Evolutionary conservation across 2,888 invertebrate species (phyloP), one percentile per base, ranked within the genome.

Genomic region (Ferrisia virgata): DNA sequence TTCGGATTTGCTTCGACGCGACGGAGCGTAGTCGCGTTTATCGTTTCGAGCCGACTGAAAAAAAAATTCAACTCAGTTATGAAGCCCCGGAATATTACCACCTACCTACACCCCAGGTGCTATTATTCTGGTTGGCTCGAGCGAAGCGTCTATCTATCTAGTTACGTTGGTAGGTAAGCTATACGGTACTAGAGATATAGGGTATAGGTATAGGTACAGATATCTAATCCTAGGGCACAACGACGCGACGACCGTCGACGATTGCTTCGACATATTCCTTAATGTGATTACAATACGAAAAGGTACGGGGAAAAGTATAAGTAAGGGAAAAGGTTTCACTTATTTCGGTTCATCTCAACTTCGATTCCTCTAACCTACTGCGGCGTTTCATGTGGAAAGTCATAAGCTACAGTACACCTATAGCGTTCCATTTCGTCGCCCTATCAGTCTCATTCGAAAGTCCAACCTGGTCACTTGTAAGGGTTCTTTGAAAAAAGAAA

Each of bases 1-100:
- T 88, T 93, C 94, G 80, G 94, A 94, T 91, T 93, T 94, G 92
- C 94, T 94, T 88, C 94, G 92, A 86, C 86, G 85, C 79, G 86
- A 85, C 84, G 85, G 85, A 15, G 86, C 86, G 85, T 58, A 84
- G 85, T 86, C 84, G 85, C 82, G 83, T 86, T 85, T 84, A 85
- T 85, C 82, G 85, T 86, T 83, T 85, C 85, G 86, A 28, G 64
- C 53, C 84, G 85, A 85, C 83, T 84, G 84, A 84, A 84, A 84
- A 78, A 76, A 83, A 64, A 64, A 28, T 64, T 28, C 28, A 64
- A 58, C 64, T 11, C n/a, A n/a, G 28, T 64, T 64, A 64, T 31
- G 64, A 64, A 64, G 64, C 64, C 64, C 64, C 64, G n/a, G 11
- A 64, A 15, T 13, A 39, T 11, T 11, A 39, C 39, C 5, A 39